Evolutionary conservation across 1,140 invertebrate genomes (phyloP), one percentile per base, ranked within the genome.

Genomic region (Antheraea pernyi): DNA sequence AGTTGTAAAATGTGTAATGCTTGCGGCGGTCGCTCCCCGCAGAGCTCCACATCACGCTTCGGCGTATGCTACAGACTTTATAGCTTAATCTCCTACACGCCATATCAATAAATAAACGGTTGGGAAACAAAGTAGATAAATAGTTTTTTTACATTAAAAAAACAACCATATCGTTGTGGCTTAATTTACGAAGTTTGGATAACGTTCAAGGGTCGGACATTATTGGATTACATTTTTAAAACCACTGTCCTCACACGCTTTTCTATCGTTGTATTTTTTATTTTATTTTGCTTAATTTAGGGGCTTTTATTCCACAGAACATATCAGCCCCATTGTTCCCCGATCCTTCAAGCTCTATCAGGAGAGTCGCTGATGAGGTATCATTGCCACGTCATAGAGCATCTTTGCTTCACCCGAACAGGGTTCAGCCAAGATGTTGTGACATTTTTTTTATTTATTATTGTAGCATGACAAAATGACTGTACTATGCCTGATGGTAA

Each of bases 71-170:
- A 71, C 64, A 69, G 65, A 78, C 76, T 91, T 91, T 91, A 91
- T 89, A 81, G 86, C 89, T 90, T 89, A 90, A 91, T 90, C 88
- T 90, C 76, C 72, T 75, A 81, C 83, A 85, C 75, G 83, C 83
- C 77, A 86, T 86, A 87, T 83, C 87, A 85, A 91, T 91, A 89
- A 89, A 89, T 88, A 85, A 85, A 78, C 70, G 72, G 74, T 79
- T 83, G 68, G 64, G 81, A 85, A 86, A 85, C 81, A 85, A 88
- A 82, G 76, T 86, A 71, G 59, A 74, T 72, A 75, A 73, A 71
- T 66, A 18, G 11, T 65, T 19, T 65, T n/a, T 65, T 39, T 65
- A 19, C 9, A 5, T 19, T 46, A 46, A 39, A 65, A 48, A 65
- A 53, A 53, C 16, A 53, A 53, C 9, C 13, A 53, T n/a, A 53